Evolutionary conservation across 2,797 vertebrate genomes (phyloP).

Genomic region (Enteromius anoplus): DNA sequence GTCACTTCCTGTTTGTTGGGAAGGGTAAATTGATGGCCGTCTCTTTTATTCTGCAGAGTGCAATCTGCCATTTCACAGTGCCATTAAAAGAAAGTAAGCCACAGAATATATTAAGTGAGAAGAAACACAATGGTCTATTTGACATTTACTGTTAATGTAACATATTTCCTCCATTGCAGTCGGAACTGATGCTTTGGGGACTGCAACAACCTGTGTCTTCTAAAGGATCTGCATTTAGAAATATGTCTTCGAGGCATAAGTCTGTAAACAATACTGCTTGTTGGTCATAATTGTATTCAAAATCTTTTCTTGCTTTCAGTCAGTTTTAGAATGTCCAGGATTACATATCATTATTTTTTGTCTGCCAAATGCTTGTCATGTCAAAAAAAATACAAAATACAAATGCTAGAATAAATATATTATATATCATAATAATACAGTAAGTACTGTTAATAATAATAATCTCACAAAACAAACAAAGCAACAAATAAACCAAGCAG

Average conservation of each 20-base stretch:
- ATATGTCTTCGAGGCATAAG: background rate
- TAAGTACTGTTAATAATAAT: background rate
- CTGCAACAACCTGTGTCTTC: constrained; percentile 24
- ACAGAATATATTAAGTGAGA: constrained; percentile 57
- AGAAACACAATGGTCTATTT: constrained; percentile 60
- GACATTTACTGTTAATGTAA: constrained; percentile 67
- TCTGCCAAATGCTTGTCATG: background rate
- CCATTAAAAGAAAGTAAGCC: constrained; percentile 58
- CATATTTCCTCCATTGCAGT: constrained; percentile 60
- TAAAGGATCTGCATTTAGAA: constrained; percentile 35
- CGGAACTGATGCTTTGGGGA: constrained; percentile 40
- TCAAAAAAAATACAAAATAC: background rate
- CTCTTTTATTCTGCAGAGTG: constrained; percentile 32
- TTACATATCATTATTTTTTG: background rate
- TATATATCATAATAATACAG: background rate
- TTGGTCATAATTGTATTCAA: background rate
- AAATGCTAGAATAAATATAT: background rate
- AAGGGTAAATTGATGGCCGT: constrained; percentile 25
- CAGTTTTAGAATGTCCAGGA: background rate
- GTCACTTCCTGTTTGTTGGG: constrained; percentile 35
- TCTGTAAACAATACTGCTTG: background rate
- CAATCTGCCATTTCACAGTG: constrained; percentile 33
- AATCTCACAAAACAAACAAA: background rate
- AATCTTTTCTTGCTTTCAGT: background rate
- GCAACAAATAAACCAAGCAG: background rate